phyloP scores from a whole-genome alignment of 2,888 invertebrate species.

The Caenorhabditis sp. region DNA sequence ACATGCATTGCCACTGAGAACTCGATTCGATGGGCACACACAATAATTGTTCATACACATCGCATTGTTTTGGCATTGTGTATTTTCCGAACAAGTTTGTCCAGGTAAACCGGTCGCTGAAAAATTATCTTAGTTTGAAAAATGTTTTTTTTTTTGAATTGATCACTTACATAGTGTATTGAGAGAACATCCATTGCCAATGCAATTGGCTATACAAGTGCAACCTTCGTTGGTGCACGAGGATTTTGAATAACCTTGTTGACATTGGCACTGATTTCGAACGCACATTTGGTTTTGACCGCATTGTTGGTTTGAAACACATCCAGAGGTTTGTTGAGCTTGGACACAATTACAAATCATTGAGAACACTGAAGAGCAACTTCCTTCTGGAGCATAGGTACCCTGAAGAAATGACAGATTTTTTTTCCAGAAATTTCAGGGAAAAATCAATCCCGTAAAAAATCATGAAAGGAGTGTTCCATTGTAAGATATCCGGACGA shows the following conservation, averaged over 20 bases:
- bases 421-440: slow-evolving; percentile 7
- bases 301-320: slow-evolving; percentile 13
- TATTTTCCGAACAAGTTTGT: slow-evolving; percentile 47
- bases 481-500: no score
- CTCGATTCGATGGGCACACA: slow-evolving; percentile 48
- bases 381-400: slow-evolving; percentile 8
- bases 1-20: slow-evolving; percentile 39
- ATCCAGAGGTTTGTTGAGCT: slow-evolving; percentile 2
- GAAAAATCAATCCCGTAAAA: no score
- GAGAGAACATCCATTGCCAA: slow-evolving; percentile 24
- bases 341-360: not conserved
- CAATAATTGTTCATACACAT: slow-evolving; percentile 52
- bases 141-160: not conserved
- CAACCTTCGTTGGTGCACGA: slow-evolving; percentile 24
- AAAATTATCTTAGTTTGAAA: not conserved
- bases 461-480: no score
- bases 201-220: slow-evolving; percentile 26
- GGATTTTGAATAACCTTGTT: slow-evolving; percentile 1
- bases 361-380: not conserved
- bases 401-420: slow-evolving; percentile 14
- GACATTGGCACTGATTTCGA: slow-evolving; percentile 41
- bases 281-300: slow-evolving; percentile 33
- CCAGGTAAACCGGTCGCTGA: slow-evolving; percentile 48
- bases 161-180: slow-evolving; percentile 19
- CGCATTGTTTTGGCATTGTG: slow-evolving; percentile 49